Evolutionary conservation across 2,888 invertebrate species (phyloP), one percentile per base, ranked within the genome.

Genomic region (Agrochola litura): DNA sequence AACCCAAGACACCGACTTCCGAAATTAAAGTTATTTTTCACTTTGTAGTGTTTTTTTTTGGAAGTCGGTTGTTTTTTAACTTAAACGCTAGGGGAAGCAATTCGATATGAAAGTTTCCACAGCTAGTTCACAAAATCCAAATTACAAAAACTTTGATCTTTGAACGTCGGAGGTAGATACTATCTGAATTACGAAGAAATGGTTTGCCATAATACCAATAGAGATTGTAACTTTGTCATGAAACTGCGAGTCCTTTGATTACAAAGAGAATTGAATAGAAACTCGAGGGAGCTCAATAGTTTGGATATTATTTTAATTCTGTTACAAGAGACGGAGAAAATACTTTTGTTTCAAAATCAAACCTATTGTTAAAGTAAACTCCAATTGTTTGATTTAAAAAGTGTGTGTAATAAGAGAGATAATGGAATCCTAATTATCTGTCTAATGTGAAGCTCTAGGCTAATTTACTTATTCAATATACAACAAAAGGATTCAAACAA

Each of bases 181-280:
- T 64, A 2, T 70, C 63, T 46, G 12, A 77, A 60, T 52, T 67
- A 60, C 49, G 60, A 52, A n/a, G 60, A 54, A 79, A 71, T 73
- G 54, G 60, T 78, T 67, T 63, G 25, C 70, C 72, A 77, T 76
- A 78, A 74, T 75, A 76, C 61, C 68, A 78, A 82, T 67, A 76
- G 64, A 75, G 63, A 74, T 77, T 70, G 68, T 76, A 81, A 75
- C 77, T 84, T 79, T 63, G 46, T 76, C 79, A 82, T 79, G 61
- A 71, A 86, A 86, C 75, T 79, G 30, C 12, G 49, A 80, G 49
- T 77, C 66, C 63, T 85, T 77, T 76, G 71, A 82, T 75, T 82
- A 58, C 75, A 78, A 86, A 77, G 74, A 67, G 65, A 79, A 88
- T 77, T 79, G 73, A 81, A 88, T 66, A 69, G 54, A 66, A 79